These are phyloP conservation scores for Berghia stephanieae DNA, from an alignment of 1,140 invertebrate genomes.

Conservation along the genomic window DNA sequence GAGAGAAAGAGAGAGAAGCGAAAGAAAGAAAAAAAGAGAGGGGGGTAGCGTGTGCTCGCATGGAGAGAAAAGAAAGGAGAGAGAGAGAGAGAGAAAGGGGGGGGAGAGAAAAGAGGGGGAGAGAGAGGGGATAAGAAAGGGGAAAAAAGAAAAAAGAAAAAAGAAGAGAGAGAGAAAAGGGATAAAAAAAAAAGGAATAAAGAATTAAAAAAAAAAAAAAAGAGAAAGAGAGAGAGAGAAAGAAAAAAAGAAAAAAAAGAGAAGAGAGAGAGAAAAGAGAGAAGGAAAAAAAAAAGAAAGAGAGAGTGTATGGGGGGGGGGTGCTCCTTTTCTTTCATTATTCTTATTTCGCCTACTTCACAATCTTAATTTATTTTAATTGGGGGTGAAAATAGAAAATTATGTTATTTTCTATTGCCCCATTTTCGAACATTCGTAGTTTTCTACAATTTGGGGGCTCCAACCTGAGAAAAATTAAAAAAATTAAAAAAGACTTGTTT, in stretches of 20 bases:
- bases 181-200: background rate
- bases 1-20: conserved; percentile 38
- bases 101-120: conserved; percentile 26
- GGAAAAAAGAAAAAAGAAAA: conserved; percentile 39
- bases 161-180: conserved; percentile 26
- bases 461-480: background rate
- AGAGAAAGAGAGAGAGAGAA: conserved; percentile 4
- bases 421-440: too few relatives aligned
- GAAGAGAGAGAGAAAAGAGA: background rate
- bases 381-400: too few relatives aligned
- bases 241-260: conserved; percentile 17
- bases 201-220: too few relatives aligned
- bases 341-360: background rate
- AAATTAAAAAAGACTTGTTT: background rate
- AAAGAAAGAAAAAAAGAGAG: conserved; percentile 45
- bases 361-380: background rate
- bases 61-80: conserved; percentile 43
- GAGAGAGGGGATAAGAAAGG: conserved; percentile 26
- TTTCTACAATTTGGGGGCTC: too few relatives aligned
- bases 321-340: background rate
- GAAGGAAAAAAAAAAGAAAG: background rate
- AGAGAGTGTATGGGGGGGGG: background rate
- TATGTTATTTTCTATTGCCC: too few relatives aligned
- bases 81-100: conserved; percentile 30
- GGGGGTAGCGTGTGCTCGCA: conserved; percentile 30